Evolutionary conservation across 30 jellyfish, hydroid and myxozoan genomes (phyloP), one percentile per base, ranked within the genome.

Genomic region (Aurelia sp.): DNA sequence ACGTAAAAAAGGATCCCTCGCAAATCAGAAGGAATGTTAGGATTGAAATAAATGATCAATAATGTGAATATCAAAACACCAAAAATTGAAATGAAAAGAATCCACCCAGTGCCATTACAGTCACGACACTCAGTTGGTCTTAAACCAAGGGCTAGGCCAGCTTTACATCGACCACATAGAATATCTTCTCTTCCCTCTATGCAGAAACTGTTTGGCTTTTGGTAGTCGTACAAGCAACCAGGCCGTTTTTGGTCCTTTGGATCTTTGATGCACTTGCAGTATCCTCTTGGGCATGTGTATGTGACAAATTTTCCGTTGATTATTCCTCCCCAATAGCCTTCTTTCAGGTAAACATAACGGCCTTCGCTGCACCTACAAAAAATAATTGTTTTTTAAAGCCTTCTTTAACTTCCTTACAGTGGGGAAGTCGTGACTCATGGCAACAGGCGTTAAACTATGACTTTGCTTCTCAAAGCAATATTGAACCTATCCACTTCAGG

Each of bases 141-240:
- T 30, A 71, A 70, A 60, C 89, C 75, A 51, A 86, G 50, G n/a
- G 73, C 80, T 12, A 70, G 66, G 70, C 91, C 90, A 38, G 59
- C 87, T 58, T 87, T 67, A 62, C 96, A 87, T 3, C 84, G 83
- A 16, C 96, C 96, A 77, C 96, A 87, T 12, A 87, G 47, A 40
- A 77, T 76, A 24, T 57, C 75, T 20, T 67, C 91, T 52, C 96
- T 64, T n/a, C 96, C 96, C 20, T 31, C 82, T 0, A 59, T 48
- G 66, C 96, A 87, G 51, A 70, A 88, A 20, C 70, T 63, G 74
- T 87, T 85, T 51, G 96, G 96, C 30, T 77, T 65, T 33, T 68
- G 67, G 53, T 72, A 67, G 30, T 87, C 87, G 67, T 72, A 87
- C 41, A 78, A 53, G 35, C 95, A 86, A n/a, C 95, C 95, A 62